Base-by-base conservation (phyloP, 2,113 vertebrate species). In the Nannospalax galili region DNA sequence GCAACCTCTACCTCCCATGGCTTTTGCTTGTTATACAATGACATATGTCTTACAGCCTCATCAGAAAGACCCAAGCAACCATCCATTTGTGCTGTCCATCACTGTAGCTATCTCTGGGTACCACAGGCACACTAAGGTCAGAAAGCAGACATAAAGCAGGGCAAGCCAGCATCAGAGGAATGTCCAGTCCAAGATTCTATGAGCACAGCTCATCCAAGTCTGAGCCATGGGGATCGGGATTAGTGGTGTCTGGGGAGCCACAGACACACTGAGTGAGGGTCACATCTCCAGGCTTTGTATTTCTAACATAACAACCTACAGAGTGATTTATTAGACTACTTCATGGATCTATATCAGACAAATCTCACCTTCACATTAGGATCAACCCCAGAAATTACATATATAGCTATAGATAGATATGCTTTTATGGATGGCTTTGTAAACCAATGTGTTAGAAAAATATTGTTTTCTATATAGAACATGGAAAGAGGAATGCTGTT, bases 321-420 rank as follows among this genome's bases (percentile, higher is more conserved):
- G 45, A 90, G 74, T 87, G 90, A 96, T 96, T 97, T 97, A 94
- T 93, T 93, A 58, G 84, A 67, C 37, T 74, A 74, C 52, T 72
- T 95, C 70, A 32, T 52, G 6, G 87, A 96, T 97, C 97, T 95
- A 91, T 95, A 94, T 26, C 84, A 80, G 87, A 95, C 84, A 96
- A 97, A 95, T 93, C 95, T 90, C 92, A 94, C 58, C 64, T 91
- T 96, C 93, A 72, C 52, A 77, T 89, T 91, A 92, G 92, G 92
- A 96, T 93, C 92, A 92, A 91, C 73, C 81, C 78, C 52, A 90
- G 8, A 75, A 95, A 96, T 77, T 45, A 89, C 78, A 90, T 93
- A 11, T 52, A n/a, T n/a, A n/a, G n/a, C n/a, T n/a, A n/a, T n/a
- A n/a, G n/a, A n/a, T n/a, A n/a, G n/a, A n/a, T n/a, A n/a, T n/a